Conservation (phyloP, 2,797 vertebrate species). For the Pampus argenteus region DNA sequence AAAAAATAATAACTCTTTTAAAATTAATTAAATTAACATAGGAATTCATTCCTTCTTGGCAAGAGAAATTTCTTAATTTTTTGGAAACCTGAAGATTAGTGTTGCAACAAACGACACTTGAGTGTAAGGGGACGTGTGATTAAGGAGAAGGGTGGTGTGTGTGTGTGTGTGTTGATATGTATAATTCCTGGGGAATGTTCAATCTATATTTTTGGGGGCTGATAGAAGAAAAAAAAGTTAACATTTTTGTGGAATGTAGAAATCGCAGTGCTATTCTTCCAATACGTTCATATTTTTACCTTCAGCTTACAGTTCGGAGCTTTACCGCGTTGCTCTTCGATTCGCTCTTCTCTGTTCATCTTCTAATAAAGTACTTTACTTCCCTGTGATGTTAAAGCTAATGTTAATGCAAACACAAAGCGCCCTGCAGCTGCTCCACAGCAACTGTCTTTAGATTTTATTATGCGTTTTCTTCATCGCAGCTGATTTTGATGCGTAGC, state of each 20-base stretch:
- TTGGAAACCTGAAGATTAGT: slow-evolving; percentile 77
- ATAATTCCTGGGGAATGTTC: neutral
- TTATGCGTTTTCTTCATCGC: slow-evolving; percentile 8
- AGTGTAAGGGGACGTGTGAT: slow-evolving; percentile 62
- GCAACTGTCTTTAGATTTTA: slow-evolving; percentile 22
- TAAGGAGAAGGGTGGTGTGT: slow-evolving; percentile 47
- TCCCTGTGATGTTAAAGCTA: slow-evolving; percentile 15
- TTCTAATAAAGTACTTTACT: neutral
- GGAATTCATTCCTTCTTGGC: slow-evolving; percentile 71
- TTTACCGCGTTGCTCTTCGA: neutral
- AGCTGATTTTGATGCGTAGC: neutral
- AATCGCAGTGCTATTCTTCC: neutral
- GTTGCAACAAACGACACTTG: slow-evolving; percentile 68
- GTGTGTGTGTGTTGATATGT: slow-evolving; percentile 35
- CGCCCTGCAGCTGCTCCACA: slow-evolving; percentile 21
- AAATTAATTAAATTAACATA: slow-evolving; percentile 74
- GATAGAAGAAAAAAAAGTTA: neutral
- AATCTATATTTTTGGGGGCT: slow-evolving; percentile 6
- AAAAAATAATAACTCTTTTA: slow-evolving; percentile 71
- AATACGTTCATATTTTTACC: slow-evolving; percentile 19
- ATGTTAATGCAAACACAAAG: slow-evolving; percentile 35
- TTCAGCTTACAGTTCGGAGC: slow-evolving; percentile 26
- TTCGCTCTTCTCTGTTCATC: neutral
- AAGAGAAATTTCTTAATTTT: slow-evolving; percentile 58
- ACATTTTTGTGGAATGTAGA: slow-evolving; percentile 56